Conservation (phyloP, 1,140 invertebrate genomes). For the Drosophila malerkotliana region DNA sequence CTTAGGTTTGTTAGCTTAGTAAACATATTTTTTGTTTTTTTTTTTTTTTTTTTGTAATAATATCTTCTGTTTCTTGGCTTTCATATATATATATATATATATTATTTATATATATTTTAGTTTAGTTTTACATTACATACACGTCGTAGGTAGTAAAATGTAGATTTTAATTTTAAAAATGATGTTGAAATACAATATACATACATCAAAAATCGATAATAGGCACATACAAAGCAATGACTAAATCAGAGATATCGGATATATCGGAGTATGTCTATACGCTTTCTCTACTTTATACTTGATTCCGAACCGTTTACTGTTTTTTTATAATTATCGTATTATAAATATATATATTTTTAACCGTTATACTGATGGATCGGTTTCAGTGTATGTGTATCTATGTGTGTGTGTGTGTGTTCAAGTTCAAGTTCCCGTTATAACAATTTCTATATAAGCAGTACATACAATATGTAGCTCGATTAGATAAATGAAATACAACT, state of each 20-base stretch:
- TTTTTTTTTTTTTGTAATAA: conserved; percentile 41
- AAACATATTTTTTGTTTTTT: conserved; percentile 28
- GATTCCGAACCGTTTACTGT: conserved; percentile 8
- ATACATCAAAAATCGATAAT: conserved; percentile 76
- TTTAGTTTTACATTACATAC: conserved; percentile 53
- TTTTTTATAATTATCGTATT: background rate
- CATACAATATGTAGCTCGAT: conserved; percentile 61
- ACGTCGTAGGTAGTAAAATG: conserved; percentile 57
- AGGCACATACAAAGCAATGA: conserved; percentile 79
- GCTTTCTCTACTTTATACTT: conserved; percentile 8
- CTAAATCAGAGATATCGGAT: conserved; percentile 71
- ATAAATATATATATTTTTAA: conserved; percentile 9
- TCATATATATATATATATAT: background rate
- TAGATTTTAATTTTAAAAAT: conserved; percentile 57
- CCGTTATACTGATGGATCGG: conserved; percentile 22
- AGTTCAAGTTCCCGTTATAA: conserved; percentile 57
- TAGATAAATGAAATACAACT: conserved; percentile 73
- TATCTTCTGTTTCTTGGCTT: conserved; percentile 21
- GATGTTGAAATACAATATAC: conserved; percentile 62
- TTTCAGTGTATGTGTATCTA: conserved; percentile 7
- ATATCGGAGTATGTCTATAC: conserved; percentile 24
- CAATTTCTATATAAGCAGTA: conserved; percentile 71
- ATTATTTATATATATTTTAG: conserved; percentile 27
- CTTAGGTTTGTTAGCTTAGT: conserved; percentile 59
- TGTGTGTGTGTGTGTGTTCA: conserved; percentile 36